phyloP scores from a whole-genome alignment of 1,140 invertebrate genomes.

The Diachasmimorpha longicaudata region DNA sequence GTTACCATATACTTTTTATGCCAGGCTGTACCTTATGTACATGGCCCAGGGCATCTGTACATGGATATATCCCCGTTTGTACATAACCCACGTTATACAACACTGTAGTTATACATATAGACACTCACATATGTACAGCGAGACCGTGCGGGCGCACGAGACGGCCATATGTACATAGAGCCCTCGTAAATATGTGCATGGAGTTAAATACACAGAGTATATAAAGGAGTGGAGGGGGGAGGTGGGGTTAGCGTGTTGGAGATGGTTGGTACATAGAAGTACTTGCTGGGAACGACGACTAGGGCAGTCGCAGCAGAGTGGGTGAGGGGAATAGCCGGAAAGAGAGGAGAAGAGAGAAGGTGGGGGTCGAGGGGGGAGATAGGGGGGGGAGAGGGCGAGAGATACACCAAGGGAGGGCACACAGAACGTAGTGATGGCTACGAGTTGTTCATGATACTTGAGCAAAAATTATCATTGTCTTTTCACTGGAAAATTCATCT shows the following conservation, averaged over 20 bases:
- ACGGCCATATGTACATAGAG: slow-evolving; percentile 23
- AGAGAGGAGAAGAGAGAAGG: slow-evolving; percentile 7
- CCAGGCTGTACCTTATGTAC: slow-evolving; percentile 22
- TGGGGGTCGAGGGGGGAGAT: neutral
- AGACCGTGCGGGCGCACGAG: neutral
- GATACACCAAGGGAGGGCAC: neutral
- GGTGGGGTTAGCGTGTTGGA: slow-evolving; percentile 54
- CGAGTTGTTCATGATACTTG: neutral
- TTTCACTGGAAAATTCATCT: too few species aligned
- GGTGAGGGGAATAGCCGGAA: slow-evolving; percentile 12
- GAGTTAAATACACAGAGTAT: slow-evolving; percentile 54
- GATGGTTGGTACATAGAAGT: slow-evolving; percentile 59
- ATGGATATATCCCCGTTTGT: slow-evolving; percentile 13
- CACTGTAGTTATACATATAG: neutral
- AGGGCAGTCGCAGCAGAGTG: slow-evolving; percentile 47
- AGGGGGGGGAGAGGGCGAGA: neutral
- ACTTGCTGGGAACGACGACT: slow-evolving; percentile 61
- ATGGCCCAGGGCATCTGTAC: slow-evolving; percentile 15
- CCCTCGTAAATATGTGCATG: slow-evolving; percentile 37
- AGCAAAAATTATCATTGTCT: slow-evolving; percentile 10
- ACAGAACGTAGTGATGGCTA: slow-evolving; percentile 20
- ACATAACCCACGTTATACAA: neutral
- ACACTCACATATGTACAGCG: neutral
- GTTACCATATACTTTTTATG: slow-evolving; percentile 43
- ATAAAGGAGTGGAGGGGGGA: slow-evolving; percentile 24